These are phyloP conservation scores for Nudaria mundana DNA, from an alignment of 2,888 invertebrate genomes.

Conservation along the genomic window DNA sequence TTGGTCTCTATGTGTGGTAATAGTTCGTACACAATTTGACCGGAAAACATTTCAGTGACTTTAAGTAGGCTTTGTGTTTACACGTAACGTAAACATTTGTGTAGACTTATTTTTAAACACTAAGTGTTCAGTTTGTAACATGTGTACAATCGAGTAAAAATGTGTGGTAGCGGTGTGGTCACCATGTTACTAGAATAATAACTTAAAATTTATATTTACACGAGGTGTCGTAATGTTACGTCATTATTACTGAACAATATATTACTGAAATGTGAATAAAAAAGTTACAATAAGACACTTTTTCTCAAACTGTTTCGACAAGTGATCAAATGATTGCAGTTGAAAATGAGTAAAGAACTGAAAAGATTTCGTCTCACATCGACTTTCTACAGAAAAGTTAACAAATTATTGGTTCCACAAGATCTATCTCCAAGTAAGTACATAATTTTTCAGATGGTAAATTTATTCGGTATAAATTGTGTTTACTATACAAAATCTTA, in stretches of 20 bases:
- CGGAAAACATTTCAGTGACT: background rate
- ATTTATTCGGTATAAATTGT: background rate
- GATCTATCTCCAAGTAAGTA: background rate
- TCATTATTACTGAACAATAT: background rate
- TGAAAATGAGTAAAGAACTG: background rate
- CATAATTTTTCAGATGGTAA: background rate
- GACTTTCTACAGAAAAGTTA: background rate
- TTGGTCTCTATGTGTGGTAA: background rate
- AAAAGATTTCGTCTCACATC: background rate
- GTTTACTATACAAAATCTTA: background rate
- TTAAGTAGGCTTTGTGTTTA: background rate
- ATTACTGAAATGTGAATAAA: background rate
- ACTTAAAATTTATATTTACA: background rate
- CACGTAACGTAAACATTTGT: background rate
- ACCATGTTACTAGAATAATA: background rate
- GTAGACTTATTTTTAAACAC: background rate
- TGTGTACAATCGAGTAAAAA: constrained; percentile 1
- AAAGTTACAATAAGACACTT: background rate
- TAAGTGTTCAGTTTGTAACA: background rate
- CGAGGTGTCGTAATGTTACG: background rate
- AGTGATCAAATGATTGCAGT: background rate
- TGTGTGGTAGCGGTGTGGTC: background rate
- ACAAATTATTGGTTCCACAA: background rate
- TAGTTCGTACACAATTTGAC: background rate
- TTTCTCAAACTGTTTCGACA: background rate